These are phyloP conservation scores for Engraulis encrasicolus DNA, from an alignment of 2,113 vertebrate genomes.

Conservation along the genomic window DNA sequence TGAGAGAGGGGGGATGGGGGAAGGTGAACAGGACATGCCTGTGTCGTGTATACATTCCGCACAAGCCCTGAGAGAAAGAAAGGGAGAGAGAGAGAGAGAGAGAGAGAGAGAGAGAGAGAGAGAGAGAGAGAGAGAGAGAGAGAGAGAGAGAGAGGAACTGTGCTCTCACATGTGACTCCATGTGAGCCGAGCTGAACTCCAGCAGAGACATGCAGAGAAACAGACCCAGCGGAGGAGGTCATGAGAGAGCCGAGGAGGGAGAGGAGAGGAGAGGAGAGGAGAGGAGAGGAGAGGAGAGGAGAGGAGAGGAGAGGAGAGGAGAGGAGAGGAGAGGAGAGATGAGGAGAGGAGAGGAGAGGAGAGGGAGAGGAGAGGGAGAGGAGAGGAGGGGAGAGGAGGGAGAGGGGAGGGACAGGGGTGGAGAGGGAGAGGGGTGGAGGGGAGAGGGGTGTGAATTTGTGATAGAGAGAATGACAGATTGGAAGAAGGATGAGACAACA, in stretches of 20 bases:
- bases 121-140: neutral
- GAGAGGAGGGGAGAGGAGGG: neutral
- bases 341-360: conserved; percentile 52
- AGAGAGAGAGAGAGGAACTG: neutral
- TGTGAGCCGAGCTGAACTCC: conserved; percentile 48
- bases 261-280: conserved; percentile 34
- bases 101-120: conserved; percentile 36
- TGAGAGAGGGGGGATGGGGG: neutral
- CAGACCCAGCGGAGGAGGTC: neutral
- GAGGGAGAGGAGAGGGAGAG: conserved; percentile 6
- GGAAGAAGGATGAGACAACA: neutral
- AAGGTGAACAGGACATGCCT: conserved; percentile 7
- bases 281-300: conserved; percentile 26
- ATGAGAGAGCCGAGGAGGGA: conserved; percentile 31
- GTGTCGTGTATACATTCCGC: conserved; percentile 3
- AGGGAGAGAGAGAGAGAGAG: neutral
- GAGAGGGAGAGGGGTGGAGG: neutral
- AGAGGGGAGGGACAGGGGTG: neutral
- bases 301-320: neutral
- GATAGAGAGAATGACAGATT: neutral
- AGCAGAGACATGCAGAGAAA: conserved; percentile 32
- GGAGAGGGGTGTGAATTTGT: neutral
- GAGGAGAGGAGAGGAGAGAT: neutral
- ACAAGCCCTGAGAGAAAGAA: conserved; percentile 45
- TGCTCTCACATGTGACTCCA: conserved; percentile 49